These are phyloP conservation scores for Sturmia bella DNA, from an alignment of 2,888 invertebrate genomes.

Conservation along the genomic window DNA sequence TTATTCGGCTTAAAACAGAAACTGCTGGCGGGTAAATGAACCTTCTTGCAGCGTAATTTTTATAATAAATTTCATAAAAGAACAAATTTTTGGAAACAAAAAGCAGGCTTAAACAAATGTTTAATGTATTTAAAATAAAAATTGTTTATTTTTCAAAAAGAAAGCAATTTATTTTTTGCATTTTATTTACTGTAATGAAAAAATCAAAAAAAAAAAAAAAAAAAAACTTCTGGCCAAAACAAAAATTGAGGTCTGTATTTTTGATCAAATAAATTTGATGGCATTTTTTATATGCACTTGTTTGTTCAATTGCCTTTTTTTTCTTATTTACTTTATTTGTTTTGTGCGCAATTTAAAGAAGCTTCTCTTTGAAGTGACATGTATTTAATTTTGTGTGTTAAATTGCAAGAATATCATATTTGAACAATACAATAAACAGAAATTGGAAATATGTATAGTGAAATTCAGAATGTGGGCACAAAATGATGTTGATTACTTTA, in stretches of 20 bases:
- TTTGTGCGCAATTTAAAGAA: slow-evolving; percentile 20
- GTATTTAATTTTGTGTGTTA: slow-evolving; percentile 56
- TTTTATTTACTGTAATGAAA: too few species aligned
- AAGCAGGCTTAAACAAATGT: neutral
- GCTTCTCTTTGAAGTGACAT: slow-evolving; percentile 32
- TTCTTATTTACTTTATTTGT: slow-evolving; percentile 11
- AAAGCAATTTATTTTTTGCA: too few species aligned
- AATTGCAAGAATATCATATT: slow-evolving; percentile 21
- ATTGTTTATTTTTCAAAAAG: too few species aligned
- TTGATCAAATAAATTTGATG: slow-evolving; percentile 18
- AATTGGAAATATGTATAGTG: too few species aligned
- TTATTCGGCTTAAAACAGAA: slow-evolving; percentile 4
- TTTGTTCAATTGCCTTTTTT: slow-evolving; percentile 49
- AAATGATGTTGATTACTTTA: too few species aligned
- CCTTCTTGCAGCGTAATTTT: slow-evolving; percentile 15
- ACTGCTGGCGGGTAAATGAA: slow-evolving; percentile 21
- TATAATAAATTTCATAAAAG: neutral
- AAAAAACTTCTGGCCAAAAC: slow-evolving; percentile 30
- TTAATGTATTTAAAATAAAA: too few species aligned
- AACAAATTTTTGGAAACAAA: neutral
- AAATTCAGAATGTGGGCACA: too few species aligned
- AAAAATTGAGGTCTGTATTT: slow-evolving; percentile 14
- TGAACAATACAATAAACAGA: too few species aligned
- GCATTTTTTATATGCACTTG: slow-evolving; percentile 52
- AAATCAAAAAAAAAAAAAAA: neutral